Conservation (phyloP, 2,888 invertebrate species). For the Leptinotarsa haldemani region DNA sequence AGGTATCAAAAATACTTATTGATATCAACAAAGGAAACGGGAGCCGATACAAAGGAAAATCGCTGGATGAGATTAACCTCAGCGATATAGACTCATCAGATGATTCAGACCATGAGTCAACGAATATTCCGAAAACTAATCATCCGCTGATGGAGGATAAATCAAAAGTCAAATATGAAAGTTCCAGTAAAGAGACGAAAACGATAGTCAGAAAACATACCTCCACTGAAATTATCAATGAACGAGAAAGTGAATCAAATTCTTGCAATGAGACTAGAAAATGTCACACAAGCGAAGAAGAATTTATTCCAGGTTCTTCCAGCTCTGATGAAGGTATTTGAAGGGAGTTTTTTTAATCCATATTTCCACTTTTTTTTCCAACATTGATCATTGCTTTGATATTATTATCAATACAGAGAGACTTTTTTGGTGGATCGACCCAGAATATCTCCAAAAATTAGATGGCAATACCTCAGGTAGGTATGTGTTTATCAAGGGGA, state of each 20-base stretch:
- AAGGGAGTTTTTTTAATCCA: neutral
- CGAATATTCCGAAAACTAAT: neutral
- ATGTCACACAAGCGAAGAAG: neutral
- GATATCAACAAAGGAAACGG: too few species aligned
- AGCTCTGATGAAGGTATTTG: slow-evolving; percentile 1
- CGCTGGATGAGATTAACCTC: neutral
- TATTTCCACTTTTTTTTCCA: too few species aligned
- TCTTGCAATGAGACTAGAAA: neutral
- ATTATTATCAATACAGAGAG: too few species aligned
- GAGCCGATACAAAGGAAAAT: neutral
- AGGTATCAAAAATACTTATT: too few species aligned
- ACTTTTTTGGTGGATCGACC: too few species aligned
- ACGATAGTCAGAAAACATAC: neutral
- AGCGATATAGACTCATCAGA: neutral
- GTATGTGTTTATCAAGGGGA: too few species aligned
- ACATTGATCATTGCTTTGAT: too few species aligned
- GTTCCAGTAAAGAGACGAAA: neutral
- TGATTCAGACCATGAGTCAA: neutral
- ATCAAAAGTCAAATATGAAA: neutral
- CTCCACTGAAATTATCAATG: neutral
- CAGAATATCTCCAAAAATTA: too few species aligned
- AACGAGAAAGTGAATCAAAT: neutral
- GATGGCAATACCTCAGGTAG: too few species aligned
- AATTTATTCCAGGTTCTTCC: neutral
- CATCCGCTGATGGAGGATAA: neutral